Conservation (phyloP, 2,797 vertebrate genomes). For the Falco cherrug region DNA sequence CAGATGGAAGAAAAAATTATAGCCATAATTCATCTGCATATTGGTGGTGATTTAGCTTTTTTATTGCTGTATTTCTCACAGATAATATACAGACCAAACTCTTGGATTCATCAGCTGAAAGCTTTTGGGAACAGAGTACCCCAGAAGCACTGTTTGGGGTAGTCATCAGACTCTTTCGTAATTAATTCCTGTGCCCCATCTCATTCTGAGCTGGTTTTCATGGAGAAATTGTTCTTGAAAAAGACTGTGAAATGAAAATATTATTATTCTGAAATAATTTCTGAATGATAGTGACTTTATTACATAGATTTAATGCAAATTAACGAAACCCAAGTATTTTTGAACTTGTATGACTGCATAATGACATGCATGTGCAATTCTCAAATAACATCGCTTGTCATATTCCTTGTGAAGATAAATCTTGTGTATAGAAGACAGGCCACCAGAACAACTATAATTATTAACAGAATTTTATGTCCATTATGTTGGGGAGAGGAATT, state of each 20-base stretch:
- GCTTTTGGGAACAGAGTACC: neutral
- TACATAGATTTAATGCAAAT: neutral
- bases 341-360: neutral
- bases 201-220: neutral
- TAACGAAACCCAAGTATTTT: neutral
- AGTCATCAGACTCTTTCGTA: neutral
- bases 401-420: neutral
- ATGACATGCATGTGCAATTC: neutral
- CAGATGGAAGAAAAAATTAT: neutral
- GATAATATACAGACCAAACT: neutral
- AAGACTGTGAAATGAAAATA: neutral
- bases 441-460: neutral
- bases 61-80: neutral
- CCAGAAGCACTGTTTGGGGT: neutral
- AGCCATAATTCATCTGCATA: neutral
- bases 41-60: neutral
- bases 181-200: neutral
- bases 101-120: conserved; percentile 5
- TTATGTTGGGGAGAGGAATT: neutral
- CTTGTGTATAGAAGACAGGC: neutral
- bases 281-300: neutral
- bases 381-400: neutral
- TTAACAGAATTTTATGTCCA: neutral
- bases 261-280: neutral
- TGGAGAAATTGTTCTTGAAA: neutral